Evolutionary conservation across 2,113 vertebrate genomes (phyloP), one percentile per base, ranked within the genome.

Genomic region (Taurulus bubalis): DNA sequence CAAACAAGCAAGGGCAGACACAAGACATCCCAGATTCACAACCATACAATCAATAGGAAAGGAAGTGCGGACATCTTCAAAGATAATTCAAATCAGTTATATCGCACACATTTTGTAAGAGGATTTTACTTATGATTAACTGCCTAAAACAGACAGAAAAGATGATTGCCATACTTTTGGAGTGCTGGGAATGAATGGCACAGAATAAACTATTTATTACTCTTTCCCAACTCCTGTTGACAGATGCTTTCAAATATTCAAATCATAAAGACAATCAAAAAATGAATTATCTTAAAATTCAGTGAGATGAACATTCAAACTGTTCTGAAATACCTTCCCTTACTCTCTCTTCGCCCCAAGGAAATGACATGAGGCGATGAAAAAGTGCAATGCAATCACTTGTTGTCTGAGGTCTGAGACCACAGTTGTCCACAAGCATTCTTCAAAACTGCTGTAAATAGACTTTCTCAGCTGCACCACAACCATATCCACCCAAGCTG

Each of bases 381-480:
- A 63, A 67, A 28, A 15, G 64, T 62, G 28, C 1, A 0, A 74
- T 30, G 40, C 80, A 75, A 75, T 76, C 62, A 75, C 71, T 80
- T 64, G 60, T 59, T 45, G 74, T 32, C 30, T 74, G 72, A 68
- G 72, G 47, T 77, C 62, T 71, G 36, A 89, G 74, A 75, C 53
- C 71, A 74, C 86, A 90, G 86, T 89, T 89, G 90, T 90, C 86
- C 65, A 79, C 77, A 69, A 82, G 66, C 26, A 78, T 89, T 78
- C 63, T 79, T 66, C 51, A 76, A 85, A 89, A 81, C 66, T 42
- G 79, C 84, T 91, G 76, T 86, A 90, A 90, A 91, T 83, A 87
- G 87, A 88, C 65, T 51, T 83, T 64, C 28, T 79, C 90, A 87
- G 89, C 90, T 91, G 91, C 86, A 87, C 63, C 71, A 53, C 65